Evolutionary conservation across 37 sponge, comb jelly and placozoan genomes (phyloP), one percentile per base, ranked within the genome.

Genomic region (Halisarca cf. caerulea): DNA sequence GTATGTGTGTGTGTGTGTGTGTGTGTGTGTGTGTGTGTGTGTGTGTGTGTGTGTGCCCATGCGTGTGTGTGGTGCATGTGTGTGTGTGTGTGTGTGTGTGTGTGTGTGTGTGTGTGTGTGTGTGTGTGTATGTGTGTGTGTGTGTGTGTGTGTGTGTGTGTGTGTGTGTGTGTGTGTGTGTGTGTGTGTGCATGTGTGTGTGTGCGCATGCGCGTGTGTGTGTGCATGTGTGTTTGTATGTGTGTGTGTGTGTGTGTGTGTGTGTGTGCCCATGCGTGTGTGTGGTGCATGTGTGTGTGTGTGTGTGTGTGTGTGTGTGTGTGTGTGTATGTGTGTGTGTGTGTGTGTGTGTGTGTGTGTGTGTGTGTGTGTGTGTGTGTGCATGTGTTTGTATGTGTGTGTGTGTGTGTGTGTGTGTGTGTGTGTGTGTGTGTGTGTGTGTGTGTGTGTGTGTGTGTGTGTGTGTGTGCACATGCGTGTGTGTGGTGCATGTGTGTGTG

Each of bases 111-210:
- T 72, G 74, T 27, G 32, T 72, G 74, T 27, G n/a, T 72, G 35
- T 27, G 43, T 27, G 35, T 27, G 74, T 72, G 43, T 72, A 38
- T 72, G 43, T 72, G 74, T 36, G 43, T 72, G 74, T 72, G 74
- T 34, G 32, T 36, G 35, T 34, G 23, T 72, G 39, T 32, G 28
- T 51, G 9, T 71, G 14, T 27, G 69, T 32, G 21, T 51, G 20
- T 53, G 9, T 24, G 33, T 24, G 3, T 25, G 60, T 40, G 51
- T 77, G 32, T 32, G 30, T 15, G 38, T 60, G 30, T 66, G 75
- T 57, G 53, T 38, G 25, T 24, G 54, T 85, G 90, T 71, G 86
- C 80, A 78, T 70, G 42, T 88, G 78, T 77, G 40, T 88, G 86
- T 30, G 78, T 15, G 41, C 33, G 41, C 72, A 72, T 83, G 73